Conservation (phyloP, 2,888 invertebrate genomes). For the Tupiocoris notatus region DNA sequence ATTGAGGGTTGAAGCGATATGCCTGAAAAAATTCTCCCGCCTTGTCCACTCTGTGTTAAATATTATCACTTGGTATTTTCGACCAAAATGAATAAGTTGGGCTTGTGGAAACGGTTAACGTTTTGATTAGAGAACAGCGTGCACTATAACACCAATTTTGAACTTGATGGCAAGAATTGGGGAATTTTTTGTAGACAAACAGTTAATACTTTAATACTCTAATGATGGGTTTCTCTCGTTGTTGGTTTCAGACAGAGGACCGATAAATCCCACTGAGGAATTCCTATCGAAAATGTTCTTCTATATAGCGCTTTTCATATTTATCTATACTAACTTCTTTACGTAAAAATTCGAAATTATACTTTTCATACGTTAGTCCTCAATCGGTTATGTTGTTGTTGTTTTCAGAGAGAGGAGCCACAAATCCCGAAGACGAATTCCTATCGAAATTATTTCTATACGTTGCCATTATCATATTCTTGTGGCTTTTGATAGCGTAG, state of each 20-base stretch:
- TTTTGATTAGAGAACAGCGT: no score
- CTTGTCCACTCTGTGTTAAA: no score
- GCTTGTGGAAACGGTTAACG: no score
- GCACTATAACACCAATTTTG: no score
- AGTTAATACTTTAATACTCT: no score
- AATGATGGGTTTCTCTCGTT: not conserved
- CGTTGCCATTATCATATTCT: conserved; percentile 85
- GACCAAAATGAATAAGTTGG: no score
- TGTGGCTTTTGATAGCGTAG: conserved; percentile 89
- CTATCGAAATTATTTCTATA: conserved; percentile 90
- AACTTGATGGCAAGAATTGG: no score
- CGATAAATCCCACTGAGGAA: conserved; percentile 87
- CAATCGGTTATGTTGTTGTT: conserved; percentile 22
- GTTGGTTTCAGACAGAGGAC: conserved; percentile 65
- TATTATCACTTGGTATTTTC: no score
- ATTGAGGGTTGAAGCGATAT: no score
- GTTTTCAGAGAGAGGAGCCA: conserved; percentile 69
- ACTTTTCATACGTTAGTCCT: no score
- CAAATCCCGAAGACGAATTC: conserved; percentile 88
- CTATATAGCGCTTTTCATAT: conserved; percentile 87
- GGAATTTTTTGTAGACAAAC: no score
- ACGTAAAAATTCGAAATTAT: not conserved
- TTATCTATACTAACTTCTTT: conserved; percentile 53
- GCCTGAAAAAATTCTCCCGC: no score
- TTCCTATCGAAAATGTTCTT: conserved; percentile 90